Conservation (phyloP, 2,888 invertebrate species). For the Philhelius pedissequus region DNA sequence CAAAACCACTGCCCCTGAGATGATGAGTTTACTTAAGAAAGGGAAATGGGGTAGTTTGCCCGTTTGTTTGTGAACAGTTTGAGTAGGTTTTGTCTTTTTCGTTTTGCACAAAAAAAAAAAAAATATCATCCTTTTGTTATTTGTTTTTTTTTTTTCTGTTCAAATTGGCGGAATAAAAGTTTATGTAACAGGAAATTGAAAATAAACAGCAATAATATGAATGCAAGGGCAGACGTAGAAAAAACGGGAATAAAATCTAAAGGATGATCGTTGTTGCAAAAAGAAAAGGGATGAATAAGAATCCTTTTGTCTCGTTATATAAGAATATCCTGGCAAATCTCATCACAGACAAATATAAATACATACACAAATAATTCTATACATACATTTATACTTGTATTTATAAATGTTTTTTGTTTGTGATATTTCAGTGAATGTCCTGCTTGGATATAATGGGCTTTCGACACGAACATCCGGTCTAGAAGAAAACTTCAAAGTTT, state of each 20-base stretch:
- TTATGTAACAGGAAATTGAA: constrained; percentile 66
- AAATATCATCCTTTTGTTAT: constrained; percentile 11
- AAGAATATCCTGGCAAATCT: constrained; percentile 12
- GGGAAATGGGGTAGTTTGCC: neutral
- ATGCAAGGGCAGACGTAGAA: neutral
- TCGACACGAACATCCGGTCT: constrained; percentile 46
- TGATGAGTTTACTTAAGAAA: constrained; percentile 51
- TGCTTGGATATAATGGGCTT: constrained; percentile 53
- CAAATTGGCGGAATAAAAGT: constrained; percentile 64
- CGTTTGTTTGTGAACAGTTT: constrained; percentile 7
- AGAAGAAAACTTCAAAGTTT: neutral
- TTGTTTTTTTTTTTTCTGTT: constrained; percentile 33
- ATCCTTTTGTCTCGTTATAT: constrained; percentile 31
- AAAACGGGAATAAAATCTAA: neutral
- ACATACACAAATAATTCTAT: neutral
- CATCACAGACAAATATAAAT: neutral
- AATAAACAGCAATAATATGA: constrained; percentile 63
- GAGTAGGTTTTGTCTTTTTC: neutral
- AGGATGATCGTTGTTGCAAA: neutral
- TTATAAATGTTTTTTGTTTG: constrained; percentile 8
- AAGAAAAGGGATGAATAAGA: neutral
- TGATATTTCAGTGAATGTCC: constrained; percentile 33
- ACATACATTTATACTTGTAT: neutral
- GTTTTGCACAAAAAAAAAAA: neutral
- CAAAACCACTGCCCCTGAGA: constrained; percentile 10